A percentile compares a stretch with the other conserved stretches of the same genome.
Conservation (phyloP, 2,113 vertebrate species). For the Scolopax mira region DNA sequence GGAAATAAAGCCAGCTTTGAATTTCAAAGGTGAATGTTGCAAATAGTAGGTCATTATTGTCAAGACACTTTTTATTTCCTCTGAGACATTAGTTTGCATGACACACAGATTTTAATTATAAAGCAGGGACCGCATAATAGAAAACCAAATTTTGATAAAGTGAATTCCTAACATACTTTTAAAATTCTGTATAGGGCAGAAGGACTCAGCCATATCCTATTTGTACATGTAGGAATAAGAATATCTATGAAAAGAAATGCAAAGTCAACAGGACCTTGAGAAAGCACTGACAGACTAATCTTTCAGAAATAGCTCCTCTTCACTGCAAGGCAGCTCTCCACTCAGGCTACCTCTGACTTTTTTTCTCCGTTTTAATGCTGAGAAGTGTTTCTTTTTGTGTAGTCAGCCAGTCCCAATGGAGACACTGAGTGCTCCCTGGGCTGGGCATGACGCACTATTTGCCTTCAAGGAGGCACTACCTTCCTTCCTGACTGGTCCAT, state of each 20-base stretch:
- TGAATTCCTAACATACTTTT: neutral
- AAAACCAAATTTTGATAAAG: neutral
- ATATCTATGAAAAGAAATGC: neutral
- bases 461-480: neutral
- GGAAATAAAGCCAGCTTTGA: neutral
- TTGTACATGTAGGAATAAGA: neutral
- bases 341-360: neutral
- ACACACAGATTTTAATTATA: neutral
- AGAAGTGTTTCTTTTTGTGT: neutral
- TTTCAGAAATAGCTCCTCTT: slow-evolving; percentile 6
- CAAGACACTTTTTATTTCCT: neutral
- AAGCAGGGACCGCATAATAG: neutral
- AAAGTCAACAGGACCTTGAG: slow-evolving; percentile 13
- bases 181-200: neutral
- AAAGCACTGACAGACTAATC: neutral
- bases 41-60: neutral
- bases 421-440: neutral
- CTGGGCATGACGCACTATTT: neutral
- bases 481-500: neutral
- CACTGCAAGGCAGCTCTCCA: neutral
- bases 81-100: neutral
- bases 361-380: neutral
- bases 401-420: neutral
- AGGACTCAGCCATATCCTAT: neutral
- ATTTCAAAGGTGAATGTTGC: neutral